Percentiles rank a stretch among this genome's conserved stretches.
Conservation (phyloP, 1,140 invertebrate genomes). For the Cyclargus thomasi region DNA sequence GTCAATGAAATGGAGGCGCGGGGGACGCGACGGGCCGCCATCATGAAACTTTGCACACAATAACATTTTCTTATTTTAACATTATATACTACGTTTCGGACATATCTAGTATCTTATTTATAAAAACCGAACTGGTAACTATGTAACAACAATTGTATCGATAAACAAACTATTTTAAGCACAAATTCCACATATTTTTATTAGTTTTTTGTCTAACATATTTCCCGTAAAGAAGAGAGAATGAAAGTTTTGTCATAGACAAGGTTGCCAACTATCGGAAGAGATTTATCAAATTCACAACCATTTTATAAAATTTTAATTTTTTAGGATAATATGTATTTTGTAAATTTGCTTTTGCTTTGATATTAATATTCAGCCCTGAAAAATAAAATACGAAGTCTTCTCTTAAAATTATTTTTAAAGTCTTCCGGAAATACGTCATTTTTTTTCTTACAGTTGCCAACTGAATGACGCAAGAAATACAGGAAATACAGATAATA, state of each 20-base stretch:
- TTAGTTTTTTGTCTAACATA: constrained; percentile 1
- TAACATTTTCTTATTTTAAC: constrained; percentile 58
- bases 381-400: too few species aligned
- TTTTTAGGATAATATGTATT: too few species aligned
- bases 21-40: constrained; percentile 80
- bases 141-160: background rate
- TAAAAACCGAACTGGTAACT: background rate
- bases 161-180: background rate
- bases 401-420: too few species aligned
- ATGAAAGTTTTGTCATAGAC: constrained; percentile 63
- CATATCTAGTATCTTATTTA: background rate
- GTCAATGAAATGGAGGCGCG: constrained; percentile 77
- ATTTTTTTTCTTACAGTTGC: too few species aligned
- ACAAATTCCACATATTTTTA: background rate
- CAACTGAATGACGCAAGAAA: too few species aligned
- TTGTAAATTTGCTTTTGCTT: too few species aligned
- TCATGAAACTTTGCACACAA: constrained; percentile 76
- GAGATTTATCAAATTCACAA: constrained; percentile 22
- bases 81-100: constrained; percentile 3
- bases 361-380: too few species aligned
- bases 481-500: too few species aligned
- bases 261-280: constrained; percentile 44
- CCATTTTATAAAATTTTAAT: constrained; percentile 6
- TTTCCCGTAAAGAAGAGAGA: constrained; percentile 42
- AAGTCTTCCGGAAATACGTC: too few species aligned